These are phyloP conservation scores for Diplolepis rosae DNA, from an alignment of 2,888 invertebrate genomes.

Conservation along the genomic window DNA sequence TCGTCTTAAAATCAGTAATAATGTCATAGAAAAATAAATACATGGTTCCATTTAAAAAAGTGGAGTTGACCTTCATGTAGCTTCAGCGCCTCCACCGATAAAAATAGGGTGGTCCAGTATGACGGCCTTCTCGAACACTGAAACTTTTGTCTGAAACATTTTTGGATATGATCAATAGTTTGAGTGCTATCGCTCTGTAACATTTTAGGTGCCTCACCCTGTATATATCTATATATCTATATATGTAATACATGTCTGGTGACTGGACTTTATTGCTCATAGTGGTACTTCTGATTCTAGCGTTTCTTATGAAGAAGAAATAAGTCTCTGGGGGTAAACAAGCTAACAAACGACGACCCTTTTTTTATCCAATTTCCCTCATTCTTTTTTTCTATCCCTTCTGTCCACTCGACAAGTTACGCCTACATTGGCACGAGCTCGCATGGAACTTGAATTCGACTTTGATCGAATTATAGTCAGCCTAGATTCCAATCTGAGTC, in stretches of 20 bases:
- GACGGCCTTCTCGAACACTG: no score
- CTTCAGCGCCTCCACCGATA: no score
- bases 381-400: constrained; percentile 16
- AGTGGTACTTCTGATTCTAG: constrained; percentile 12
- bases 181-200: no score
- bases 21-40: no score
- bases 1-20: no score
- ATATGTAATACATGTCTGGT: not conserved
- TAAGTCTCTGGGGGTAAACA: constrained; percentile 17
- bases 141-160: no score
- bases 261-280: constrained; percentile 2
- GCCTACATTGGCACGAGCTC: constrained; percentile 17
- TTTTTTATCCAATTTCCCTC: constrained; percentile 20
- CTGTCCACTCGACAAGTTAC: not conserved
- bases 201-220: no score
- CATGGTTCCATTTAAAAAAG: no score
- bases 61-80: no score
- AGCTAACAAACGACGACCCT: constrained; percentile 28
- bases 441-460: not conserved
- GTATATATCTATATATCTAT: not conserved
- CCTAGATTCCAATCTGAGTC: not conserved
- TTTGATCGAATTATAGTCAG: constrained; percentile 4
- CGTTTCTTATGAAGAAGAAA: constrained; percentile 15
- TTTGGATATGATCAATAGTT: no score
- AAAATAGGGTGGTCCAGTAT: no score